Conservation (phyloP, 1,140 invertebrate species). For the Lepidurus apus region DNA sequence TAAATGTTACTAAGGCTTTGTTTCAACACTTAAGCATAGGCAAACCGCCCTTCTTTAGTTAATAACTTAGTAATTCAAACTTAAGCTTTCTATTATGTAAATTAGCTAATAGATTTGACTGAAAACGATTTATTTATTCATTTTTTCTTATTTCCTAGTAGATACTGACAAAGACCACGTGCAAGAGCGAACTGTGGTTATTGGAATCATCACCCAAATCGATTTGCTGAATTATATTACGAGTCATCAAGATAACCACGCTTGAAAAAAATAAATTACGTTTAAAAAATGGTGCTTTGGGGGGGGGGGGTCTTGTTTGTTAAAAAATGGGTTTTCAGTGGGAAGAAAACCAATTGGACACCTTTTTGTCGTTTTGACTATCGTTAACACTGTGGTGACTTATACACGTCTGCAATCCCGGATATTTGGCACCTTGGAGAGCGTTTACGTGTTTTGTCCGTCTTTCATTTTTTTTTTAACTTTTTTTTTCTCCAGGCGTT, state of each 20-base stretch:
- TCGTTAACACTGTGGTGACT: neutral
- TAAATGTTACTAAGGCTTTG: no score
- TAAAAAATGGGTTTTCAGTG: neutral
- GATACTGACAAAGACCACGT: constrained; percentile 37
- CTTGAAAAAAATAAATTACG: neutral
- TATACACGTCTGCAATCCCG: constrained; percentile 1
- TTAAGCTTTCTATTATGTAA: no score
- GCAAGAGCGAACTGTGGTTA: constrained; percentile 50
- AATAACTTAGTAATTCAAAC: no score
- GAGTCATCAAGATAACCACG: constrained; percentile 39
- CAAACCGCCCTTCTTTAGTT: no score
- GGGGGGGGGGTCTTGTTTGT: neutral
- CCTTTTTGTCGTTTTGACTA: neutral
- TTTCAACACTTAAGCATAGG: no score
- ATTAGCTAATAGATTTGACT: no score
- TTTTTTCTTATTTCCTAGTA: constrained; percentile 30
- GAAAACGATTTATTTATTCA: no score
- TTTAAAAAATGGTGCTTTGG: neutral
- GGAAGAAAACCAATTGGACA: no score
- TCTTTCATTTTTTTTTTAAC: neutral
- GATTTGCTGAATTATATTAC: constrained; percentile 61
- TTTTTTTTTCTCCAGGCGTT: neutral
- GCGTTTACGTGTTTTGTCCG: neutral
- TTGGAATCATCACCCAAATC: constrained; percentile 59
- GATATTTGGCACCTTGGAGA: neutral